Evolutionary conservation across 1,140 invertebrate genomes (phyloP).

Genomic region (Temnothorax nylanderi): DNA sequence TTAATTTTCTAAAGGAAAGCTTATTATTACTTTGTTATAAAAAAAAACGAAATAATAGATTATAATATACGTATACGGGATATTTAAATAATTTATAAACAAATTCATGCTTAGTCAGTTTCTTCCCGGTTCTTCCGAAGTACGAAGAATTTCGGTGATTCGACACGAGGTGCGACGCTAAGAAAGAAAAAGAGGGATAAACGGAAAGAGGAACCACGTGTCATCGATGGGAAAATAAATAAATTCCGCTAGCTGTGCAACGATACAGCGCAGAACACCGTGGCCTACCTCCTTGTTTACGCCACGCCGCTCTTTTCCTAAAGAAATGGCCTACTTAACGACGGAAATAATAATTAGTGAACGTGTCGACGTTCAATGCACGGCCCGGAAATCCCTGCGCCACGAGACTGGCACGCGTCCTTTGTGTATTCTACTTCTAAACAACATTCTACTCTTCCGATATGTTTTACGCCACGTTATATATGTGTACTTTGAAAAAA

Average conservation of each 20-base stretch:
- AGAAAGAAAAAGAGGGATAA: constrained; percentile 50
- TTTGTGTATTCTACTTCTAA: constrained; percentile 47
- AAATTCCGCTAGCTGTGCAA: constrained; percentile 73
- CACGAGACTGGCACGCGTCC: constrained; percentile 69
- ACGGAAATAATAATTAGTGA: constrained; percentile 77
- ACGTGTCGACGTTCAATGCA: constrained; percentile 39
- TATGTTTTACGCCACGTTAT: not conserved
- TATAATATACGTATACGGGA: not conserved
- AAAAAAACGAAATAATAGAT: not conserved
- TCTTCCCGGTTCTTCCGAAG: not conserved
- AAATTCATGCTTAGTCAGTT: not conserved
- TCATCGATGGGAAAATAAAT: constrained; percentile 75
- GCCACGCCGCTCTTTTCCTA: constrained; percentile 64
- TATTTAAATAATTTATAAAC: not conserved
- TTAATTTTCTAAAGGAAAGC: not conserved
- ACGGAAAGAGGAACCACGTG: constrained; percentile 70
- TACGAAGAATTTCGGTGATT: constrained; percentile 29
- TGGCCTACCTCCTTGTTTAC: constrained; percentile 68
- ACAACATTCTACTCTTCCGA: constrained; percentile 32
- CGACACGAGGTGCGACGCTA: not conserved
- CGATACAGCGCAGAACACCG: constrained; percentile 75
- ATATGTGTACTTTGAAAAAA: not conserved
- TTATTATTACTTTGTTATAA: not conserved
- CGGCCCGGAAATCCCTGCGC: constrained; percentile 37
- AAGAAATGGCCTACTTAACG: constrained; percentile 76